Evolutionary conservation across 2,888 invertebrate genomes (phyloP), one percentile per base, ranked within the genome.

Genomic region (Cantharis lateralis): DNA sequence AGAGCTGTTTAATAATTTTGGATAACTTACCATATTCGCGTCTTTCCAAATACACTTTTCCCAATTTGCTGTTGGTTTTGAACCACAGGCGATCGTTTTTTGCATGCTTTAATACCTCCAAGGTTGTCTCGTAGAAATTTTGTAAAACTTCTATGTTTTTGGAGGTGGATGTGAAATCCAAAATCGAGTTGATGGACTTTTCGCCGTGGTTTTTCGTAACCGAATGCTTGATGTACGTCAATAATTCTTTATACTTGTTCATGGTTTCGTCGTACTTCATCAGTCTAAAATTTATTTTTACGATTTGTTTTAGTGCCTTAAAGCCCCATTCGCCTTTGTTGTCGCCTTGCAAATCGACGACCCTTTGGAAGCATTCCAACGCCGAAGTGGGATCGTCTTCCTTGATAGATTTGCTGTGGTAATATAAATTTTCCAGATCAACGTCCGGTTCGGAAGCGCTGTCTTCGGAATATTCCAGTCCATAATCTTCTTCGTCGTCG

Each of bases 271-370:
- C 93, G 77, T 83, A 82, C 87, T 91, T 89, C 88, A 97, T 97
- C 91, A 98, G 89, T 91, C 96, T 96, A 88, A 99, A 99, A 88
- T 98, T 97, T 75, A 99, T 98, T 90, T 99, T 99, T 61, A 99
- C 98, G 96, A 99, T 98, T 89, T 99, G 99, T 88, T 99, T 99
- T 20, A 99, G 91, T 0, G 99, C 99, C 88, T 99, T 99, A 88
- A 99, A 99, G 0, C 99, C 99, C 99, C 99, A 99, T 90, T 99
- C 98, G 71, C 99, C 98, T 88, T 98, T 98, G 81, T 97, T 97
- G 0, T 96, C 96, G 15, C 95, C 96, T 89, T 99, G 99, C 78
- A 99, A 89, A 84, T 99, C 98, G 81, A 99, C 89, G n/a, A 99
- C 99, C 88, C 96, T 95, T 86, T 96, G 95, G 88, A 99, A 99